Evolutionary conservation across 2,113 vertebrate genomes (phyloP), one percentile per base, ranked within the genome.

Genomic region (Aspiorhynchus laticeps): DNA sequence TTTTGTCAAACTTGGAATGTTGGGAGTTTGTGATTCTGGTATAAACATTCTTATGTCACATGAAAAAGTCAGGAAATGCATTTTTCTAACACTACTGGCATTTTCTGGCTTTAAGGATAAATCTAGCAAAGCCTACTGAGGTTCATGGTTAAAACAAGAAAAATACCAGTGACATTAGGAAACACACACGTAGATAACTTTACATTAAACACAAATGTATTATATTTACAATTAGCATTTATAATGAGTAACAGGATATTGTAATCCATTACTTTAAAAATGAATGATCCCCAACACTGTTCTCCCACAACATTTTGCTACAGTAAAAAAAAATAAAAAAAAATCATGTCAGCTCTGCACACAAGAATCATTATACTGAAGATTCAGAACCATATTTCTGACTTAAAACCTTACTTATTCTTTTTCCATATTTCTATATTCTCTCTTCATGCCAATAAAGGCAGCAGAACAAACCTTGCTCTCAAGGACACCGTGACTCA

Each of bases 401-500:
- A 61, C 15, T 33, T 51, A 31, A 78, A 78, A 78, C 24, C 14
- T 6, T 43, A 19, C 10, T 38, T 71, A 67, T 67, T 31, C 63
- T 15, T 48, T 24, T 53, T n/a, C 33, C 73, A 43, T 6, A 33
- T 73, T 38, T 56, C 28, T 28, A 38, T 85, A 79, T 80, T 75
- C 69, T 88, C 74, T 80, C 31, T 71, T 38, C 15, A 28, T 87
- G 87, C 65, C 71, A 75, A 53, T 89, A 87, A 79, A 88, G 77
- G 24, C 28, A 67, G 88, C 85, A 73, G 6, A 76, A 83, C 87
- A 75, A 89, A 84, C 59, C 76, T 69, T 87, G 51, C 76, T 88
- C 87, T 92, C 89, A 89, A 90, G 90, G 91, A 87, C 88, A 89
- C 85, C 85, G 74, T 33, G 38, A 48, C 87, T 83, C 80, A 74